Evolutionary conservation across 2,113 vertebrate genomes (phyloP), one percentile per base, ranked within the genome.

Genomic region (Hoplias malabaricus): DNA sequence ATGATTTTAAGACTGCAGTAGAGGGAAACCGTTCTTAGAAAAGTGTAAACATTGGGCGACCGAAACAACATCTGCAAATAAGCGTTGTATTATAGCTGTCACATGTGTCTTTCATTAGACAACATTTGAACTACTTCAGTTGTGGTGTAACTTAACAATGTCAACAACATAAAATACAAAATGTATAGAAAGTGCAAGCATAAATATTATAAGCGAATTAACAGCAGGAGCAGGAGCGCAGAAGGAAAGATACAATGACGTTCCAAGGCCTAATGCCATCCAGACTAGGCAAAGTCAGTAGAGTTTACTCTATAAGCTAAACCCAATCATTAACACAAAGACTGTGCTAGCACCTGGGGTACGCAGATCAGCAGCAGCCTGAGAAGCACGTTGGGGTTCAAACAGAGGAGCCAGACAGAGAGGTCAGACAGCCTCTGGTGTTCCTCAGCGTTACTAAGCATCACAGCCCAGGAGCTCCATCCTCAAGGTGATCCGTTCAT

Each of bases 381-480:
- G 16, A 36, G 59, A 63, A 36, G 31, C 3, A 33, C 31, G 14
- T 8, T 36, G 36, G 36, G 33, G n/a, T n/a, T n/a, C n/a, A n/a
- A n/a, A n/a, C n/a, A n/a, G 10, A 29, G 27, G 27, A 14, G 36
- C 43, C 27, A 14, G 31, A 42, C 36, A 46, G 50, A 62, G 19
- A 25, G 34, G 42, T 65, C 40, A 81, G 50, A 9, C 34, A 78
- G 34, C 25, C 46, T 50, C 5, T 27, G 29, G 56, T 46, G 50
- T 48, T 46, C 27, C 33, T 62, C 38, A 43, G 2, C 31, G 54
- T 53, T 1, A 79, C 86, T 93, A 95, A 65, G 92, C 88, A 0
- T 97, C 93, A 0, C 96, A 99, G 82, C 98, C 98, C 84, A 99
- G 92, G 83, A 99, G 93, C 90, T 99, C 98, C 92, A 98, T 89